These are phyloP conservation scores for Lasioglossum baleicum DNA, from an alignment of 1,140 invertebrate species.

Conservation along the genomic window DNA sequence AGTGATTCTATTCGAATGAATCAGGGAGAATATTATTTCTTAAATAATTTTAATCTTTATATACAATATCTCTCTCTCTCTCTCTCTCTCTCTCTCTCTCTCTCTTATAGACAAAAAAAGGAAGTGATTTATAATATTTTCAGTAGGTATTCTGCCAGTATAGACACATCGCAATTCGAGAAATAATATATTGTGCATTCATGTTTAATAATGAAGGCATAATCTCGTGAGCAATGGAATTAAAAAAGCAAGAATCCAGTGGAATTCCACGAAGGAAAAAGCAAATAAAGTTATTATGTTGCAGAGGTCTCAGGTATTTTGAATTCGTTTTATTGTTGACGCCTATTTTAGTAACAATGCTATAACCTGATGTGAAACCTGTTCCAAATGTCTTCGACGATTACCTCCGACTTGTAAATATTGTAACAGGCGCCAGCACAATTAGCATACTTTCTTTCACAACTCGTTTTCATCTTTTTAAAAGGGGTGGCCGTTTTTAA, in stretches of 20 bases:
- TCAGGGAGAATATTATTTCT: too few species aligned
- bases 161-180: not conserved
- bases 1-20: too few species aligned
- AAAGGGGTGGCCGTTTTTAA: not conserved
- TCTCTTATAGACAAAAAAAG: too few species aligned
- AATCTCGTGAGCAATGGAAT: not conserved
- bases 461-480: not conserved
- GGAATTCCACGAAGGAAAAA: not conserved
- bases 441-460: not conserved
- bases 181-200: not conserved
- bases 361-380: conserved; percentile 9
- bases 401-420: conserved; percentile 1
- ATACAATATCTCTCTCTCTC: too few species aligned
- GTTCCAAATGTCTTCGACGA: not conserved
- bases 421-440: not conserved
- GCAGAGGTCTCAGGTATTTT: not conserved
- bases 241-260: not conserved
- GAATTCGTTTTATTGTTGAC: not conserved
- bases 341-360: conserved; percentile 14
- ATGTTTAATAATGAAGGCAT: not conserved
- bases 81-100: too few species aligned
- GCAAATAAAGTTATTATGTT: not conserved
- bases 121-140: too few species aligned
- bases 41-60: too few species aligned
- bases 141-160: not conserved